phyloP scores from a whole-genome alignment of 2,113 vertebrate species.

The Nothoprocta pentlandii region DNA sequence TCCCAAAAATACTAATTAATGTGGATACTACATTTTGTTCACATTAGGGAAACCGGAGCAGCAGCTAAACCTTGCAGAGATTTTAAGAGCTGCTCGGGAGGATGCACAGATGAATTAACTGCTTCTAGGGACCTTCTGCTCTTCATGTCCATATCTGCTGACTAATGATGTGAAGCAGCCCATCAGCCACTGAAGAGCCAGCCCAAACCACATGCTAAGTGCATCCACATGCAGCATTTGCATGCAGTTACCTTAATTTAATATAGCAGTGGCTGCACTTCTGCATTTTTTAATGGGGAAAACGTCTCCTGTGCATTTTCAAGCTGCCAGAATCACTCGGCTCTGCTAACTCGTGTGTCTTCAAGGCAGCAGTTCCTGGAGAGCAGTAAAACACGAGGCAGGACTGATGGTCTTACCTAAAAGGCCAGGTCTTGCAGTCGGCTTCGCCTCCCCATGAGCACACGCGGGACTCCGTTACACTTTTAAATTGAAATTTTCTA shows the following conservation, averaged over 20 bases:
- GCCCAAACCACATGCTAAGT: not conserved
- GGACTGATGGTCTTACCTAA: not conserved
- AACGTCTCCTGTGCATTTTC: not conserved
- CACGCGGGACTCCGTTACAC: not conserved
- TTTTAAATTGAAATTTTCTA: not conserved
- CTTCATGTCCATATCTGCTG: not conserved
- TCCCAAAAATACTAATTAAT: constrained; percentile 79
- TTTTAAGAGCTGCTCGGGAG: constrained; percentile 6
- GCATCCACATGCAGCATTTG: not conserved
- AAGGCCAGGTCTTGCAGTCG: not conserved
- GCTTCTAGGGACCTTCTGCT: not conserved
- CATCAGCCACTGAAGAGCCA: constrained; percentile 21
- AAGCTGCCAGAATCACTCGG: constrained; percentile 8
- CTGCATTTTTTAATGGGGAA: not conserved
- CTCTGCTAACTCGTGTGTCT: not conserved
- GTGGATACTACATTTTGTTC: constrained; percentile 79
- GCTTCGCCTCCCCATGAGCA: not conserved
- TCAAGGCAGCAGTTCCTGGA: not conserved
- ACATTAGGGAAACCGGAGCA: constrained; percentile 74
- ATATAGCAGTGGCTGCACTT: not conserved
- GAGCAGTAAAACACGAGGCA: not conserved
- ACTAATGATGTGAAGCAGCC: not conserved
- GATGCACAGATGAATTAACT: constrained; percentile 51
- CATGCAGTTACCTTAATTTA: not conserved
- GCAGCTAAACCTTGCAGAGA: constrained; percentile 55